Conservation (phyloP, 1,140 invertebrate genomes). For the Drosophila bocki region DNA sequence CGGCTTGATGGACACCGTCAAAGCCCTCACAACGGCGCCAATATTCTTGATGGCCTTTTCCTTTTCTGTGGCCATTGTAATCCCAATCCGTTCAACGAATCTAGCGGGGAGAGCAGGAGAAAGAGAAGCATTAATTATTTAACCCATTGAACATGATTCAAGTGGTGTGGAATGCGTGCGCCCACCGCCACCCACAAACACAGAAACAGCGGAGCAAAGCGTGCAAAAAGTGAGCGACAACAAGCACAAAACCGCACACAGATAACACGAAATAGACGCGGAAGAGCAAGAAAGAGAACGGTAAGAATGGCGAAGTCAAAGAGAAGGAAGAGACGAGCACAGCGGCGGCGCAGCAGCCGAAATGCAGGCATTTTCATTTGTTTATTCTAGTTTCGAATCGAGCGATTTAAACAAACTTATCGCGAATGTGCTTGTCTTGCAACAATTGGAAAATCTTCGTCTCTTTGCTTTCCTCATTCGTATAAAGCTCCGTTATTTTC, state of each 20-base stretch:
- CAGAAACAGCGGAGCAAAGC: conserved; percentile 14
- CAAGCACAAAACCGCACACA: conserved; percentile 1
- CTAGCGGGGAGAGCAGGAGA: conserved; percentile 14
- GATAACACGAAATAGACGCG: conserved; percentile 10
- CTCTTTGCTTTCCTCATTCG: not conserved
- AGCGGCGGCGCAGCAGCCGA: conserved; percentile 21
- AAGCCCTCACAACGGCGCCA: conserved; percentile 62
- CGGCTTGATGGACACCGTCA: conserved; percentile 69
- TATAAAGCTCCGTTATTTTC: not conserved
- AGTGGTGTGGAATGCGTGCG: conserved; percentile 38
- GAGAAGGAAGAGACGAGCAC: not conserved
- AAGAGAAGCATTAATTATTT: conserved; percentile 1
- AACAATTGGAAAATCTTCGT: not conserved
- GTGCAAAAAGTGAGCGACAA: conserved; percentile 6
- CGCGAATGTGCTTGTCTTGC: not conserved
- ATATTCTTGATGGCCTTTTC: conserved; percentile 39
- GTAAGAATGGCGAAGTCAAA: not conserved
- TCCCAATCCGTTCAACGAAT: not conserved
- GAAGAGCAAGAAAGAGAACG: conserved; percentile 4
- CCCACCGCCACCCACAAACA: conserved; percentile 20
- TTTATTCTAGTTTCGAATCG: not conserved
- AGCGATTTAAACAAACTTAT: not conserved
- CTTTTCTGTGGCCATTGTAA: conserved; percentile 19
- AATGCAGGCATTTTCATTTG: not conserved
- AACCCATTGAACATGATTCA: conserved; percentile 36